Base-by-base conservation (phyloP, 2,888 invertebrate species). In the Tachina lurida region DNA sequence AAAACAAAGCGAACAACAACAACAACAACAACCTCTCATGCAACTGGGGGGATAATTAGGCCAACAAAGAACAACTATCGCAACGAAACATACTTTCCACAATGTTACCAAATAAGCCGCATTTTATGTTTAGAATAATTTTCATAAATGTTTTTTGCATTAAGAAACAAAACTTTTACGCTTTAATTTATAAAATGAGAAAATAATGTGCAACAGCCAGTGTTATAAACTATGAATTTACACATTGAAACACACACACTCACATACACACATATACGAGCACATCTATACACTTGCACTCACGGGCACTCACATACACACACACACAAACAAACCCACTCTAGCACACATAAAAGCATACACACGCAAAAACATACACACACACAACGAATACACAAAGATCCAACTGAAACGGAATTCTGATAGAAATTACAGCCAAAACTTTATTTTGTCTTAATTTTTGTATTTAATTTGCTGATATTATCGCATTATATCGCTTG, bases 21-120 rank as follows among this genome's bases (percentile, higher is more conserved):
- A 22, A 22, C 3, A 31, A 31, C 60, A 71, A 54, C 49, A 56
- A 19, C 31, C 62, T 76, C 71, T 76, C 71, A 54, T 76, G 41
- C 74, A 84, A 76, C 71, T 71, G 74, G 67, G 67, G 76, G 75
- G 56, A 65, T 84, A 84, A 81, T 82, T 82, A 76, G 75, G 82
- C 82, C 82, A 76, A 76, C 70, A 62, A 73, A 73, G 76, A 54
- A 62, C 39, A 62, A 47, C 68, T 73, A 73, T 80, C 68, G 60
- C 67, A 77, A 77, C 63, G 56, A 76, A 76, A 76, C 63, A 76
- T 56, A 71, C 56, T 68, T 56, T 85, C 63, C 68, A 63, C 56
- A 70, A 85, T 85, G 77, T 74, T 74, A 52, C 81, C 77, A 63
- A 77, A 60, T 58, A 73, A 82, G 70, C 76, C 70, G 56, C 47